Base-by-base conservation (phyloP, 2,113 vertebrate genomes). In the Nothoprocta perdicaria region DNA sequence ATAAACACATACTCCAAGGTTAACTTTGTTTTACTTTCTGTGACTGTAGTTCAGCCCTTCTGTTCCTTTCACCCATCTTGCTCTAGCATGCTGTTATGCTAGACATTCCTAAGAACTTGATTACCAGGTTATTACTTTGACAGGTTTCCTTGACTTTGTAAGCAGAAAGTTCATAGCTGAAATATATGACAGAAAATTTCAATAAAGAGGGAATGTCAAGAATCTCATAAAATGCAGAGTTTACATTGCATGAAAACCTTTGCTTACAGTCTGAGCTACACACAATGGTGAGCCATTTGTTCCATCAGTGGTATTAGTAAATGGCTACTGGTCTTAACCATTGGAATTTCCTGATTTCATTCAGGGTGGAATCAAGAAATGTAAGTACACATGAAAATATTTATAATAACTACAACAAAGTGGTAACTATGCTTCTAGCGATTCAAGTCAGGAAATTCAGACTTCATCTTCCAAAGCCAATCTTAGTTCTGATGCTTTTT, bases 361-460 rank as follows among this genome's bases (percentile, higher is more conserved):
- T 85, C 23, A 68, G 55, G 14, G 12, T 89, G 38, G 60, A 80
- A 57, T 86, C 53, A 79, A 77, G 69, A 94, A 94, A 76, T 15
- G 16, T 67, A 53, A 10, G 35, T 84, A 67, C 50, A 29, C 50
- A 38, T 72, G 33, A 67, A 93, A 89, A 80, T 69, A 81, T 79
- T 89, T 90, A 9, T 41, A 89, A 62, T 68, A 58, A 48, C 50
- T 86, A 18, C 24, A 63, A 76, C 9, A 43, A 15, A 13, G 5
- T 73, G 84, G 69, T 72, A 72, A 72, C 72, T 86, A 41, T 83
- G 50, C 93, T 89, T 40, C 94, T 76, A 84, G 26, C 11, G 86
- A 52, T 6, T 16, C 14, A 72, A 40, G 7, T 62, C 73, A 69
- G 45, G 75, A 83, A 89, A 91, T 60, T 72, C 29, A 84, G n/a